phyloP scores from a whole-genome alignment of 2,888 invertebrate species.

The Gymnosoma rotundatum region DNA sequence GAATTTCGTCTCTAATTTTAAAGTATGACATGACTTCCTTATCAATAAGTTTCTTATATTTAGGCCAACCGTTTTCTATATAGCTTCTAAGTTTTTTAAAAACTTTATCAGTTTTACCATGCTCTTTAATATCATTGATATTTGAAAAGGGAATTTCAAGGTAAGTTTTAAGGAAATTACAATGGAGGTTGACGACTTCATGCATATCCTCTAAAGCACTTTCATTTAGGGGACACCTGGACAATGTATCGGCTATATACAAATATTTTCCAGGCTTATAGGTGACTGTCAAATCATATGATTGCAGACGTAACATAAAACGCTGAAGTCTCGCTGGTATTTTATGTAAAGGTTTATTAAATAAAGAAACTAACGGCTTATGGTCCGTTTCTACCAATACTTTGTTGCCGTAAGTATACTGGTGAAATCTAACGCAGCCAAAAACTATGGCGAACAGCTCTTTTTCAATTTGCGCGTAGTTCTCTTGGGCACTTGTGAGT shows the following conservation, averaged over 20 bases:
- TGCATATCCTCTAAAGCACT: slow-evolving; percentile 1
- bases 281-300: slow-evolving; percentile 9
- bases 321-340: slow-evolving; percentile 3
- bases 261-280: slow-evolving; percentile 33
- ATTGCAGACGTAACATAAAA: slow-evolving; percentile 21
- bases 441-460: slow-evolving; percentile 65
- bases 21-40: slow-evolving; percentile 16
- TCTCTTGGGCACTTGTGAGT: slow-evolving; percentile 17
- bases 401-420: slow-evolving; percentile 61
- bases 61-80: slow-evolving; percentile 30
- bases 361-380: slow-evolving; percentile 11
- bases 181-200: slow-evolving; percentile 4
- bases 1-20: slow-evolving; percentile 25
- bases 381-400: slow-evolving; percentile 47
- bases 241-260: slow-evolving; percentile 32
- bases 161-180: slow-evolving; percentile 31
- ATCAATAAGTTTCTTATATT: slow-evolving; percentile 13
- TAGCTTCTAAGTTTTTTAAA: neutral
- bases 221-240: slow-evolving; percentile 10
- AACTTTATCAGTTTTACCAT: neutral
- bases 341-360: neutral
- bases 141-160: slow-evolving; percentile 29
- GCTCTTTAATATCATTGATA: slow-evolving; percentile 23
- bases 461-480: slow-evolving; percentile 70
- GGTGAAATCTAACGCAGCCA: slow-evolving; percentile 20